A percentile compares a stretch with the other conserved stretches of the same genome.
Evolutionary conservation across 1,140 invertebrate genomes (phyloP).

Genomic region (Cyclargus thomasi): DNA sequence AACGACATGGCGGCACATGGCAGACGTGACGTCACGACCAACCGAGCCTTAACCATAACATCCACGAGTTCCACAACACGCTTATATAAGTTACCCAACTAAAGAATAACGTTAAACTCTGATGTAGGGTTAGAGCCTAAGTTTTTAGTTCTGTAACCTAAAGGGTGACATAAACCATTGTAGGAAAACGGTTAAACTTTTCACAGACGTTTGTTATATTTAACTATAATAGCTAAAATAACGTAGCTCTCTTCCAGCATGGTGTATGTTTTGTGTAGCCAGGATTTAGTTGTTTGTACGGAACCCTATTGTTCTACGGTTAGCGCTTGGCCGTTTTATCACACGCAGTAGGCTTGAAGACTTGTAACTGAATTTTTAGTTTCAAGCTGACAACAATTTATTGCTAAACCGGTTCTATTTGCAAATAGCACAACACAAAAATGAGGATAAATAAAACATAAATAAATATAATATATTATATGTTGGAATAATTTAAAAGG

Average conservation of each 20-base stretch:
- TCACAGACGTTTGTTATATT: too few relatives aligned
- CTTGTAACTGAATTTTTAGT: not conserved
- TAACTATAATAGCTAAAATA: too few relatives aligned
- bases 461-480: not conserved
- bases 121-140: too few relatives aligned
- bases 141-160: too few relatives aligned
- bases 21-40: conserved; percentile 60
- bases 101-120: too few relatives aligned
- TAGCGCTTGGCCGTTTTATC: not conserved
- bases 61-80: conserved; percentile 15
- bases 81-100: too few relatives aligned
- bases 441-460: not conserved
- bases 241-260: too few relatives aligned
- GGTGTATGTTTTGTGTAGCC: too few relatives aligned
- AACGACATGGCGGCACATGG: conserved; percentile 47
- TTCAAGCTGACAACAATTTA: not conserved
- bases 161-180: too few relatives aligned
- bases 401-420: not conserved
- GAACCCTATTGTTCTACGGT: too few relatives aligned
- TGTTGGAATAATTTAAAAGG: not conserved
- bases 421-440: not conserved
- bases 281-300: too few relatives aligned
- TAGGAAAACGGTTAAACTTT: too few relatives aligned
- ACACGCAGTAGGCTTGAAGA: not conserved
- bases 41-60: conserved; percentile 45